phyloP scores from a whole-genome alignment of 2,888 invertebrate species.

The Hermaeophaga mercurialis region DNA sequence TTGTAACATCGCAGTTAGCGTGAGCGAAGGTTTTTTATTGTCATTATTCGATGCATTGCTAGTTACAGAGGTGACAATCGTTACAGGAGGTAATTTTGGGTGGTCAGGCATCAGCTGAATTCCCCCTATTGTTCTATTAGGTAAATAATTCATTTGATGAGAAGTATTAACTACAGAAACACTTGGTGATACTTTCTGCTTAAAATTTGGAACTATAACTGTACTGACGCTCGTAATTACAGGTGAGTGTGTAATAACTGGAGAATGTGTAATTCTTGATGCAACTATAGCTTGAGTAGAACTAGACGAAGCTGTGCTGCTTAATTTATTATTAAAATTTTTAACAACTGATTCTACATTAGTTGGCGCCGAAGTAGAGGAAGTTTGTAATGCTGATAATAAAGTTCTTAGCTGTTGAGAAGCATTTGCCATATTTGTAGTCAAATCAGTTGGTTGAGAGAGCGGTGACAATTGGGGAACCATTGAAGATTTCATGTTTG shows the following conservation, averaged over 20 bases:
- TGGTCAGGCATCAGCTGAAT: constrained; percentile 51
- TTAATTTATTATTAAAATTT: constrained; percentile 50
- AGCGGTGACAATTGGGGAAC: constrained; percentile 73
- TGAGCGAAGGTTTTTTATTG: constrained; percentile 49
- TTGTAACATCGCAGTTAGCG: constrained; percentile 58
- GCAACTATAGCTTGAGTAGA: constrained; percentile 45
- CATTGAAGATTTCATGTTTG: constrained; percentile 52
- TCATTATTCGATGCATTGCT: constrained; percentile 30
- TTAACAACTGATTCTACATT: constrained; percentile 57
- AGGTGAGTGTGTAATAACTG: constrained; percentile 42
- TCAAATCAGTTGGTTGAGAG: constrained; percentile 73
- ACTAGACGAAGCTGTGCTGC: constrained; percentile 47
- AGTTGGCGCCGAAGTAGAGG: constrained; percentile 62
- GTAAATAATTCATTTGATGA: constrained; percentile 39
- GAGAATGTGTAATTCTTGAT: constrained; percentile 49
- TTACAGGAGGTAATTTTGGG: constrained; percentile 47
- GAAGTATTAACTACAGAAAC: constrained; percentile 29
- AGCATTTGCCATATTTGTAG: constrained; percentile 73
- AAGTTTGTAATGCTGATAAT: constrained; percentile 68
- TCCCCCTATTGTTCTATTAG: constrained; percentile 40
- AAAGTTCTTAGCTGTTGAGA: constrained; percentile 71
- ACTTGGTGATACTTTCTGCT: constrained; percentile 44
- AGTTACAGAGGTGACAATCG: constrained; percentile 32
- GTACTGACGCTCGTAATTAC: constrained; percentile 45
- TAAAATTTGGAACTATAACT: constrained; percentile 50